Base-by-base conservation (phyloP, 2,113 vertebrate species). In the Epinephelus lanceolatus region DNA sequence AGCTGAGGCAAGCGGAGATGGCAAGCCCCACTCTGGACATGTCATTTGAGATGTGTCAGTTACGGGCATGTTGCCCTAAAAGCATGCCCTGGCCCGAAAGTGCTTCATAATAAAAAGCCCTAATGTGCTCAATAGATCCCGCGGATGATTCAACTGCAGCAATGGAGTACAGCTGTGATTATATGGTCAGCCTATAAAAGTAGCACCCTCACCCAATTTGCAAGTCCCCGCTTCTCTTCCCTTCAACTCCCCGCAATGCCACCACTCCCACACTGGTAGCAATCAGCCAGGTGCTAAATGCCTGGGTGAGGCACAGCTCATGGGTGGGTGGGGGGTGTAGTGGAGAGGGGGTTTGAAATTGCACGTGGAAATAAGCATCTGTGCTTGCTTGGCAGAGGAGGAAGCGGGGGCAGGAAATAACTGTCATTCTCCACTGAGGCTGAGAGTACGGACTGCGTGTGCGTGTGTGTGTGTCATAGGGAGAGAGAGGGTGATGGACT, bases 231-330 rank as follows among this genome's bases (percentile, higher is more conserved):
- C 66, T 88, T 51, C 80, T 76, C 56, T 80, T 81, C 61, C 83
- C 81, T 70, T 81, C 66, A 63, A 66, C 89, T 78, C 76, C 81
- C 78, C 85, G 84, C 71, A 59, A 73, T 74, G 69, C 72, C 87
- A 21, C 72, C 87, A 21, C 89, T 81, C 81, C 86, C 87, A 74
- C 83, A 79, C 69, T 86, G 82, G 80, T 89, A 92, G 91, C 93
- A 95, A 94, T 95, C 94, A 94, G 93, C 90, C 95, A 96, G 94
- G 94, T 96, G 95, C 92, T 94, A 94, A 94, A 95, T 93, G 93
- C 81, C 81, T 80, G 84, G 86, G 90, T 90, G 93, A 94, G 91
- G 80, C 88, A 86, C 77, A 61, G 82, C 86, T 88, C 87, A 84
- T 87, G 82, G 86, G 76, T 83, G 80, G 79, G 81, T 78, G 84